These are phyloP conservation scores for Ennomos fuscantarius DNA, from an alignment of 2,888 invertebrate species.

Conservation along the genomic window DNA sequence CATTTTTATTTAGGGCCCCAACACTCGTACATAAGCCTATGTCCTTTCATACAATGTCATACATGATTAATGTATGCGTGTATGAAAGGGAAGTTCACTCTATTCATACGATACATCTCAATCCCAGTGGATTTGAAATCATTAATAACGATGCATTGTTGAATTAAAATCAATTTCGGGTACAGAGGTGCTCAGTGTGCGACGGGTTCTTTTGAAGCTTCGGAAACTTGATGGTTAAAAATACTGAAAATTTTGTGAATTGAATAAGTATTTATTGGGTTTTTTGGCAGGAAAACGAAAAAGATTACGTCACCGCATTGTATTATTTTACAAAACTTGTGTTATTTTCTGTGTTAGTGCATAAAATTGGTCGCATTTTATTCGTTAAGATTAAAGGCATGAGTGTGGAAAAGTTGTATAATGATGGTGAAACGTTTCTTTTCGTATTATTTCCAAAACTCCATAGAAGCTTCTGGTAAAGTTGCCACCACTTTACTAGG, in stretches of 20 bases:
- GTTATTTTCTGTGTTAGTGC: too few relatives aligned
- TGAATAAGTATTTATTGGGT: too few relatives aligned
- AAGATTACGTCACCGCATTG: too few relatives aligned
- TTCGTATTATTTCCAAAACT: too few relatives aligned
- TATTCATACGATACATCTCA: slow-evolving; percentile 17
- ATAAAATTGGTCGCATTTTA: too few relatives aligned
- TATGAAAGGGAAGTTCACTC: slow-evolving; percentile 6
- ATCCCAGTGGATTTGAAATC: slow-evolving; percentile 24
- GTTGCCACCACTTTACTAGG: too few relatives aligned
- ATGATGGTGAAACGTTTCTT: too few relatives aligned
- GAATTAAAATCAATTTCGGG: slow-evolving; percentile 19
- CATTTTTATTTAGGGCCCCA: neutral
- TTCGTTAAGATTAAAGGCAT: too few relatives aligned
- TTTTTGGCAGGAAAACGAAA: too few relatives aligned
- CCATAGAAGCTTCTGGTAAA: too few relatives aligned
- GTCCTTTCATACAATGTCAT: slow-evolving; percentile 18
- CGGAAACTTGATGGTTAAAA: slow-evolving; percentile 3
- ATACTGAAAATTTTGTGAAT: neutral
- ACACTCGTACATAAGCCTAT: slow-evolving; percentile 2
- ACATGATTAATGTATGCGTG: slow-evolving; percentile 21
- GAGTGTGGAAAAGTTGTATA: too few relatives aligned
- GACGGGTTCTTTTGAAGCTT: slow-evolving; percentile 4
- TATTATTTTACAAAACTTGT: too few relatives aligned
- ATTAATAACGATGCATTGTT: slow-evolving; percentile 29
- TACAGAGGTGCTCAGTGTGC: slow-evolving; percentile 14